Evolutionary conservation across 2,797 vertebrate species (phyloP).

Genomic region (Cheirogaleus major): DNA sequence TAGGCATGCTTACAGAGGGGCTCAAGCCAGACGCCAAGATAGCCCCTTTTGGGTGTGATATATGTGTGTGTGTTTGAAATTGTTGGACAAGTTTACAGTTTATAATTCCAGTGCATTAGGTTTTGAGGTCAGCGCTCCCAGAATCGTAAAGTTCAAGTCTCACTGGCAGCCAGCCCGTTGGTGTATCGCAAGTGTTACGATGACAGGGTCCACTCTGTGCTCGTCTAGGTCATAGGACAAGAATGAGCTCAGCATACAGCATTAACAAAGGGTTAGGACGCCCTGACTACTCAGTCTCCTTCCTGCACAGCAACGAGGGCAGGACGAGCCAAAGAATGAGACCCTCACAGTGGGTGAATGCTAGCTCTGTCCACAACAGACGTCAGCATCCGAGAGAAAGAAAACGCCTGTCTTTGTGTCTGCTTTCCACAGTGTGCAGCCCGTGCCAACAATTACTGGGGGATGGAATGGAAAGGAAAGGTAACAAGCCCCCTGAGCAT

Average conservation of each 20-base stretch:
- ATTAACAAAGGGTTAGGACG: not conserved
- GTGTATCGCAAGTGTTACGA: not conserved
- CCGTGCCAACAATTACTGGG: not conserved
- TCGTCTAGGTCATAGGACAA: not conserved
- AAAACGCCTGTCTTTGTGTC: rapidly evolving
- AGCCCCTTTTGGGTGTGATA: not conserved
- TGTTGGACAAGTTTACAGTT: not conserved
- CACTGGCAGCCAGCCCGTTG: not conserved
- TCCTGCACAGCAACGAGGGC: not conserved
- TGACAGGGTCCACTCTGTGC: rapidly evolving
- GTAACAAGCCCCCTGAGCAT: no score
- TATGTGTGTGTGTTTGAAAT: not conserved
- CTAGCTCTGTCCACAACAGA: not conserved
- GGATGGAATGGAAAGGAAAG: not conserved
- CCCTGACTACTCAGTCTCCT: not conserved
- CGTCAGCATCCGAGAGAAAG: not conserved
- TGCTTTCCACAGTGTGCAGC: not conserved
- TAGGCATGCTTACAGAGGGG: not conserved
- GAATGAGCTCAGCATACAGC: not conserved
- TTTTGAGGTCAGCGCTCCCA: not conserved
- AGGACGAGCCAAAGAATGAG: rapidly evolving
- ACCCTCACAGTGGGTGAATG: not conserved
- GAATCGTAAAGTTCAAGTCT: not conserved
- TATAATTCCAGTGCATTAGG: not conserved
- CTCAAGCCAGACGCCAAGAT: not conserved